Conservation (phyloP, 2,888 invertebrate genomes). For the Drosophila anceps region DNA sequence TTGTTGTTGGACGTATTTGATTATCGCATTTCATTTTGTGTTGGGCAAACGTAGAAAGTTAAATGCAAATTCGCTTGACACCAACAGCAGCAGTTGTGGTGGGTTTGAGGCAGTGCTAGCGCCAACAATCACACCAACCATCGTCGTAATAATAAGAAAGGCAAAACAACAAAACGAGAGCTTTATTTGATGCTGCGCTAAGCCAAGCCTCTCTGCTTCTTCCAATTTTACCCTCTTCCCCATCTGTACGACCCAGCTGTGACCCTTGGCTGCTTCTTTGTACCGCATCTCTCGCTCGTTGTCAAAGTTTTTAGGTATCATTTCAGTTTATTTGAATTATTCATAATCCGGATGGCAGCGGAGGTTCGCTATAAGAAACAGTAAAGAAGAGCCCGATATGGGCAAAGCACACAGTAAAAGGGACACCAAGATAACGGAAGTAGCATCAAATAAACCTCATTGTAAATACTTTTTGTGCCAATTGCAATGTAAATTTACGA, state of each 20-base stretch:
- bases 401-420: slow-evolving; percentile 40
- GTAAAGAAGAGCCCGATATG: slow-evolving; percentile 38
- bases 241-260: slow-evolving; percentile 4
- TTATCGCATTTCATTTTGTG: slow-evolving; percentile 80
- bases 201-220: slow-evolving; percentile 17
- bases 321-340: slow-evolving; percentile 81
- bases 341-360: slow-evolving; percentile 72
- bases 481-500: slow-evolving; percentile 47
- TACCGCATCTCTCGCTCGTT: slow-evolving; percentile 42
- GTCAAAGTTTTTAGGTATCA: slow-evolving; percentile 81
- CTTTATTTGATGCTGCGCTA: slow-evolving; percentile 69
- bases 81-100: slow-evolving; percentile 50
- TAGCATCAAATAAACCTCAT: slow-evolving; percentile 69
- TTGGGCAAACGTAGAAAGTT: slow-evolving; percentile 77
- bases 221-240: not conserved
- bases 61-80: slow-evolving; percentile 79
- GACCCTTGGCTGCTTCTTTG: slow-evolving; percentile 37
- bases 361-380: slow-evolving; percentile 61
- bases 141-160: slow-evolving; percentile 66
- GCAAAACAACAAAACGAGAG: slow-evolving; percentile 47
- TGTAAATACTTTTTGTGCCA: slow-evolving; percentile 49
- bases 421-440: slow-evolving; percentile 70
- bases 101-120: slow-evolving; percentile 26
- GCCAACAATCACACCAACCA: slow-evolving; percentile 73
- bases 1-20: slow-evolving; percentile 77